Base-by-base conservation (phyloP, 2,797 vertebrate genomes). In the Helarctos malayanus region DNA sequence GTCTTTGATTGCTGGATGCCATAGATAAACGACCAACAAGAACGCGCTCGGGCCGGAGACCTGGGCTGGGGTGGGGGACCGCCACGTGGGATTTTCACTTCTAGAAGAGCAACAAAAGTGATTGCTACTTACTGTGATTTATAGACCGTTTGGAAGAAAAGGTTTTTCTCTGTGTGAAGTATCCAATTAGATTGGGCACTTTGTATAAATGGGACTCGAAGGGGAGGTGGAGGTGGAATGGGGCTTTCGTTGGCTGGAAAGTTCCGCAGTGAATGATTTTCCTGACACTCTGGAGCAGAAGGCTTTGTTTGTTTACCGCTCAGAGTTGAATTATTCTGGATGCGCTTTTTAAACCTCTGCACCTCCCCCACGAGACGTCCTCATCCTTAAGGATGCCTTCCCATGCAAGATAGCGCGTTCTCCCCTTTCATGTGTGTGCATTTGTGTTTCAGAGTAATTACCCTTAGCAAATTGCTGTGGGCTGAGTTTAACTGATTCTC, bases 31-130 rank as follows among this genome's bases (percentile, higher is more conserved):
- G 16, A 5, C 8, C 12, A 7, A 15, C 15, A 2, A 0, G 0
- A 19, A 4, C 0, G 2, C 4, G 35, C 23, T 47, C 2, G 0
- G 54, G 18, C 38, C 0, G 6, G 75, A 35, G n/a, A 2, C 75
- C 9, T 68, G 65, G 65, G 65, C 32, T 68, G 18, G 2, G 1
- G 0, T 0, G 0, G 1, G 1, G 10, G 49, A 23, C 2, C 65
- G 3, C 54, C 32, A 19, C 38, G 19, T 1, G 86, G 29, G 45
- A 29, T 63, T 73, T 89, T 19, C 68, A 14, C 35, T 63, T 94
- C 54, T 59, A 63, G 57, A 94, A 83, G n/a, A 73, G 82, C 76
- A 73, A 16, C 23, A 6, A 23, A 71, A 89, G 57, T 54, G 11
- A 29, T 3, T 0, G 18, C 45, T 65, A 0, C 89, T 61, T 45